Evolutionary conservation across 2,888 invertebrate species (phyloP), one percentile per base, ranked within the genome.

Genomic region (Tenthredo notha): DNA sequence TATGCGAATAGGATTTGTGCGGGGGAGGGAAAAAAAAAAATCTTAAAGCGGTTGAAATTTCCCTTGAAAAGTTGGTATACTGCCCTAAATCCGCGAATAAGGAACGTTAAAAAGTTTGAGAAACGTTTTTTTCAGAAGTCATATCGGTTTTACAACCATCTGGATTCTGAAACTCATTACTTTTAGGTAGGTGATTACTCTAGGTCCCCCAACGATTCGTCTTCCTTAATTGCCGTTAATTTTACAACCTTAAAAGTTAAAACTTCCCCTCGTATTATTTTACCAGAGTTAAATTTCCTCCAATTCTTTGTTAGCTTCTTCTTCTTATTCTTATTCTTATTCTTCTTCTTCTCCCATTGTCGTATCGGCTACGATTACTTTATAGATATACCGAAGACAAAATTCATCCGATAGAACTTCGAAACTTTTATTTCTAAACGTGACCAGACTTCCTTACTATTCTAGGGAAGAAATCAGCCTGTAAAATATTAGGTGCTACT

Each of bases 221-320:
- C 54, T 54, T 25, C 43, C 77, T 40, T 77, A 77, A 77, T 77
- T 77, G 77, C 50, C 54, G 77, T 77, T 77, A 77, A 77, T 77
- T 77, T 77, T 77, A 77, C 77, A 77, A 77, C 77, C 77, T 77
- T 77, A 77, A 77, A 77, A 77, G 77, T 77, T 54, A 33, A 54
- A 77, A 25, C 77, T 50, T 29, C 77, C 29, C 25, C 77, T 25
- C 50, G 77, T 50, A 77, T 77, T 50, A 50, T 77, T 77, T 77
- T 50, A 43, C 77, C 77, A 25, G 77, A 50, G 50, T 77, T 77
- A 29, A 77, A 77, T 77, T 77, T 50, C 77, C 33, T 33, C 7
- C n/a, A 43, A 74, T 43, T 74, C 40, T 74, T 74, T 40, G 74
- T 40, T 43, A 74, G 74, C 72, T 72, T 72, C 47, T 47, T 47